Evolutionary conservation across 2,888 invertebrate genomes (phyloP).

Genomic region (Drosophila putrida): DNA sequence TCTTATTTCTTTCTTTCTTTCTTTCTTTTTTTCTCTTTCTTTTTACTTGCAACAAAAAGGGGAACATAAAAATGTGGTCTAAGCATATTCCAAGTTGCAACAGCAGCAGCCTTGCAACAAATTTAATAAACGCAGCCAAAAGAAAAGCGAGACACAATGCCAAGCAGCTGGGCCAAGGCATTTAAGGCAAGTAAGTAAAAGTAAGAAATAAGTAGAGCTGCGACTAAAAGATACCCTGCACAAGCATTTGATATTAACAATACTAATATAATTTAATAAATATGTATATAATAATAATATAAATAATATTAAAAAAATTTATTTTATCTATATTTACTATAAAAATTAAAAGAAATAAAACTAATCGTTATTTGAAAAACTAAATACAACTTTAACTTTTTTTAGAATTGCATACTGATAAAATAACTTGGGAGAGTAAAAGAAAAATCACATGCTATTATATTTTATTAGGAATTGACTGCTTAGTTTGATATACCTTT

Average conservation of each 20-base stretch:
- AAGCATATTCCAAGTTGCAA: conserved; percentile 21
- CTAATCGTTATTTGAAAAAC: too few species aligned
- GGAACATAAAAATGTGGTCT: conserved; percentile 34
- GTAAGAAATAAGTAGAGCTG: too few species aligned
- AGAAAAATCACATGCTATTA: neutral
- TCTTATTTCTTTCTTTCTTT: too few species aligned
- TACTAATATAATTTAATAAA: too few species aligned
- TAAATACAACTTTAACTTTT: too few species aligned
- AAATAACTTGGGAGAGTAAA: too few species aligned
- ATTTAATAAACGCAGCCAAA: conserved; percentile 42
- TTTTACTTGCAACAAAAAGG: neutral
- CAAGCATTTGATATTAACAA: too few species aligned
- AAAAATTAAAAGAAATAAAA: too few species aligned
- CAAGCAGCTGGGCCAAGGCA: conserved; percentile 44
- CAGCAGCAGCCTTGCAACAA: conserved; percentile 44
- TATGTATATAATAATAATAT: too few species aligned
- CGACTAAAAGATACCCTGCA: conserved; percentile 22
- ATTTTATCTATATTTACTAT: too few species aligned
- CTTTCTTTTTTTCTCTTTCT: neutral
- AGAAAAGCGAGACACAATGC: conserved; percentile 32
- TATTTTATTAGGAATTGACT: neutral
- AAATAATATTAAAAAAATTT: too few species aligned
- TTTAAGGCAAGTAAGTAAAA: conserved; percentile 27
- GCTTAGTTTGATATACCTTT: neutral
- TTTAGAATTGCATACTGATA: too few species aligned